Evolutionary conservation across 1,140 invertebrate genomes (phyloP).

Genomic region (Drepana arcuata): DNA sequence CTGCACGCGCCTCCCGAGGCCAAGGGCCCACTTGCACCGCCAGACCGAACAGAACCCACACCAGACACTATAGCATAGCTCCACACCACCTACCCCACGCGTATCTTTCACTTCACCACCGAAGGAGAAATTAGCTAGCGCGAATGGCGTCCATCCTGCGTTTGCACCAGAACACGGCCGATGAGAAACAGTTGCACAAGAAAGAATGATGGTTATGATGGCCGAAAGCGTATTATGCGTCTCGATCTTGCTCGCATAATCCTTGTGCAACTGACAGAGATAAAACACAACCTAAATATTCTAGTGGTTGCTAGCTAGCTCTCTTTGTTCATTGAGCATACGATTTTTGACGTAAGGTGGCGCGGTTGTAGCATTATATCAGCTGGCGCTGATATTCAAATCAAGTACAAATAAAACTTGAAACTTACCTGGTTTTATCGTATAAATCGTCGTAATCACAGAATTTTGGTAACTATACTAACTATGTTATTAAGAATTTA

Average conservation of each 20-base stretch:
- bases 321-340: conserved; percentile 62
- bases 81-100: conserved; percentile 44
- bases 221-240: conserved; percentile 49
- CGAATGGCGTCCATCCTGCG: conserved; percentile 71
- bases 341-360: conserved; percentile 40
- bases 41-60: conserved; percentile 34
- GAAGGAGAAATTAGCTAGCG: conserved; percentile 61
- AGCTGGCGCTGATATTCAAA: conserved; percentile 29
- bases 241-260: conserved; percentile 35
- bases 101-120: conserved; percentile 42
- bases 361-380: conserved; percentile 12
- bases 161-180: conserved; percentile 64
- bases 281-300: conserved; percentile 67
- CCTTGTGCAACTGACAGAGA: conserved; percentile 42
- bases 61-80: conserved; percentile 59
- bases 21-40: conserved; percentile 34
- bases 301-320: conserved; percentile 60
- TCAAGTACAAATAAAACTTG: too few relatives aligned
- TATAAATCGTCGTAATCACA: too few relatives aligned
- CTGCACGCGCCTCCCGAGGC: conserved; percentile 66
- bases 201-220: conserved; percentile 69
- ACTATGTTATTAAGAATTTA: too few relatives aligned
- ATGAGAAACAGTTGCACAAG: conserved; percentile 71
- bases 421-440: too few relatives aligned
- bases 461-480: too few relatives aligned